Conservation (phyloP, 2,113 vertebrate species). For the Chauna torquata region DNA sequence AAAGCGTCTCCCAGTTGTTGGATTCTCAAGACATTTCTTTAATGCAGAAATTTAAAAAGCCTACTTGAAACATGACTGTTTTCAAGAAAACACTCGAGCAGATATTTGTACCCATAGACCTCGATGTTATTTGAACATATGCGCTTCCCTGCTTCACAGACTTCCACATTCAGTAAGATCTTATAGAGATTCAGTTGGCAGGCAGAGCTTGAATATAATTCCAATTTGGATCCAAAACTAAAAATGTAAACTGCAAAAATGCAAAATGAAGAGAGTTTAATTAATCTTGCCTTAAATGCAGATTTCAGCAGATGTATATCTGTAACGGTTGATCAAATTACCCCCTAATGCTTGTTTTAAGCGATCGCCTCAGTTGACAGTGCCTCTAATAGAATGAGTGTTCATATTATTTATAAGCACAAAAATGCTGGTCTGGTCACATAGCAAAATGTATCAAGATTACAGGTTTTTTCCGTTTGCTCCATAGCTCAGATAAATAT, state of each 20-base stretch:
- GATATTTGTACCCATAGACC: slow-evolving; percentile 31
- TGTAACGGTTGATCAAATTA: not conserved
- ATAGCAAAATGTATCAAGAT: not conserved
- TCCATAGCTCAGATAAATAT: not conserved
- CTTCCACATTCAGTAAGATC: not conserved
- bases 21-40: not conserved
- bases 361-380: not conserved
- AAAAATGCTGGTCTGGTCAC: slow-evolving; percentile 6
- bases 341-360: not conserved
- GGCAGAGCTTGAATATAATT: not conserved
- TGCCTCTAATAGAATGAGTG: not conserved
- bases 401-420: not conserved
- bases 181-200: slow-evolving; percentile 9
- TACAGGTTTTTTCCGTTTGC: not conserved
- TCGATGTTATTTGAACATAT: slow-evolving; percentile 16
- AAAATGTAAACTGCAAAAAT: slow-evolving; percentile 36
- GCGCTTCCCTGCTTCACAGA: not conserved
- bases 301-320: not conserved
- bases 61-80: not conserved
- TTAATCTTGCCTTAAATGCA: not conserved
- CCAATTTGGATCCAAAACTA: slow-evolving; percentile 4
- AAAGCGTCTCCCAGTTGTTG: not conserved
- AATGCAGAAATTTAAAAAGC: not conserved
- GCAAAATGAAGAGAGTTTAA: not conserved
- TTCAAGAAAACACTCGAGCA: slow-evolving; percentile 32